Conservation (phyloP, 2,113 vertebrate species). For the Gymnocephalus cernua region DNA sequence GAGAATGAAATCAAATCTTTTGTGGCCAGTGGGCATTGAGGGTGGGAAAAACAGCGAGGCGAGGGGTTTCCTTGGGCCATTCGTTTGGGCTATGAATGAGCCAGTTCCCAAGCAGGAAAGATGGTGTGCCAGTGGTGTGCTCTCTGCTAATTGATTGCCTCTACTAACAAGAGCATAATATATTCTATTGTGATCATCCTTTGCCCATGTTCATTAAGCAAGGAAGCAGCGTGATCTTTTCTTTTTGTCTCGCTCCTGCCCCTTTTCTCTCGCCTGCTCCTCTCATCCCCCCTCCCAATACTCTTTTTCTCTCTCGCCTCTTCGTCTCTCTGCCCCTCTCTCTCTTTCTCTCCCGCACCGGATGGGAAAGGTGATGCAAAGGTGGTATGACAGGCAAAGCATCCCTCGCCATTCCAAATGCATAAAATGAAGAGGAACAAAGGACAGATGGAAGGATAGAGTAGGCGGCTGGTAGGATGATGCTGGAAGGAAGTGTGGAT, state of each 20-base stretch:
- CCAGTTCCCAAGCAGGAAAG: slow-evolving; percentile 51
- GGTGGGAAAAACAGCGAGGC: slow-evolving; percentile 65
- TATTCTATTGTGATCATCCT: slow-evolving; percentile 88
- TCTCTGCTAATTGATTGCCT: slow-evolving; percentile 82
- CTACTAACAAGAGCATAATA: slow-evolving; percentile 87
- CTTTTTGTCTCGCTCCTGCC: slow-evolving; percentile 64
- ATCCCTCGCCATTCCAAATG: slow-evolving; percentile 87
- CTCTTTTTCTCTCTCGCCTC: slow-evolving; percentile 23
- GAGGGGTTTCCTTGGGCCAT: slow-evolving; percentile 47
- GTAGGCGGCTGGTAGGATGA: slow-evolving; percentile 45
- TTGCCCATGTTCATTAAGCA: slow-evolving; percentile 87
- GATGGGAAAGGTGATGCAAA: slow-evolving; percentile 88
- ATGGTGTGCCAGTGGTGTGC: slow-evolving; percentile 66
- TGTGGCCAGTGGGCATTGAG: slow-evolving; percentile 65
- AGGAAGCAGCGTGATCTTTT: slow-evolving; percentile 71
- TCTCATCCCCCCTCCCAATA: slow-evolving; percentile 27
- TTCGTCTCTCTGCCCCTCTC: slow-evolving; percentile 30
- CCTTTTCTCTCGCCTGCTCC: slow-evolving; percentile 38
- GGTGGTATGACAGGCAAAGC: slow-evolving; percentile 91
- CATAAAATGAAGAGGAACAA: slow-evolving; percentile 65
- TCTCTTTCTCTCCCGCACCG: slow-evolving; percentile 31
- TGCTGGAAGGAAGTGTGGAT: slow-evolving; percentile 45
- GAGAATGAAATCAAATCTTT: slow-evolving; percentile 67
- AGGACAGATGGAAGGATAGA: slow-evolving; percentile 57
- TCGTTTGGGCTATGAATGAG: slow-evolving; percentile 60